Percentiles rank a stretch among this genome's conserved stretches.
phyloP scores from a whole-genome alignment of 1,140 invertebrate species.

The Drosophila biarmipes region DNA sequence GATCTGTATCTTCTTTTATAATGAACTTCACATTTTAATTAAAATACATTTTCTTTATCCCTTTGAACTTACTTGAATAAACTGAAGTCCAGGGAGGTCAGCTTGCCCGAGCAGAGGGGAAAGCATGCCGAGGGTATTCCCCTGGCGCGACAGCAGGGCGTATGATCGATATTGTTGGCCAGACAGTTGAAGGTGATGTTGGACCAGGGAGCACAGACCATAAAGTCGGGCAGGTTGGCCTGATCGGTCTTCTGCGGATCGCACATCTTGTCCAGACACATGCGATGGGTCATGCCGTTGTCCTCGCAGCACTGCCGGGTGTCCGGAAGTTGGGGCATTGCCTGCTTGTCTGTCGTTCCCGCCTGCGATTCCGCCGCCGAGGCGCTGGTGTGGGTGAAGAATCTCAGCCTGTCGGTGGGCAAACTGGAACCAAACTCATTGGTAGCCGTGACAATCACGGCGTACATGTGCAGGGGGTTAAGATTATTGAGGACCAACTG shows the following conservation, averaged over 20 bases:
- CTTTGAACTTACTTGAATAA: constrained; percentile 89
- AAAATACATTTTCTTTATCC: not conserved
- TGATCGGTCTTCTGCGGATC: constrained; percentile 88
- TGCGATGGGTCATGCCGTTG: constrained; percentile 89
- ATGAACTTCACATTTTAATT: too few species aligned
- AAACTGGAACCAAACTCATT: constrained; percentile 91
- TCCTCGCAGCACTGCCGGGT: constrained; percentile 89
- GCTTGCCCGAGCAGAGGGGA: constrained; percentile 90
- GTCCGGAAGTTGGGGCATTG: constrained; percentile 87
- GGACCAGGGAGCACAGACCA: constrained; percentile 94
- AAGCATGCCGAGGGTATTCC: constrained; percentile 91
- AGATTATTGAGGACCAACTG: constrained; percentile 86
- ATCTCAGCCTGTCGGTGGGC: constrained; percentile 88
- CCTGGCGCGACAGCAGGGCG: constrained; percentile 90
- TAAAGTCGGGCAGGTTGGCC: constrained; percentile 89
- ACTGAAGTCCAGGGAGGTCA: constrained; percentile 91
- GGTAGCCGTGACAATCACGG: constrained; percentile 89
- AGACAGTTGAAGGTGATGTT: constrained; percentile 91
- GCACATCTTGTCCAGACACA: constrained; percentile 91
- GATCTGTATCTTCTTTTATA: too few species aligned
- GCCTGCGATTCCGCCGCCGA: constrained; percentile 59
- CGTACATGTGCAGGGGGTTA: constrained; percentile 92
- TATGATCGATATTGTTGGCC: constrained; percentile 92
- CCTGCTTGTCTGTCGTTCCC: constrained; percentile 57
- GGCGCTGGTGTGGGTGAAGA: constrained; percentile 76